A percentile compares a stretch with the other conserved stretches of the same genome.
Evolutionary conservation across 2,797 vertebrate genomes (phyloP).

Genomic region (Salmo trutta): DNA sequence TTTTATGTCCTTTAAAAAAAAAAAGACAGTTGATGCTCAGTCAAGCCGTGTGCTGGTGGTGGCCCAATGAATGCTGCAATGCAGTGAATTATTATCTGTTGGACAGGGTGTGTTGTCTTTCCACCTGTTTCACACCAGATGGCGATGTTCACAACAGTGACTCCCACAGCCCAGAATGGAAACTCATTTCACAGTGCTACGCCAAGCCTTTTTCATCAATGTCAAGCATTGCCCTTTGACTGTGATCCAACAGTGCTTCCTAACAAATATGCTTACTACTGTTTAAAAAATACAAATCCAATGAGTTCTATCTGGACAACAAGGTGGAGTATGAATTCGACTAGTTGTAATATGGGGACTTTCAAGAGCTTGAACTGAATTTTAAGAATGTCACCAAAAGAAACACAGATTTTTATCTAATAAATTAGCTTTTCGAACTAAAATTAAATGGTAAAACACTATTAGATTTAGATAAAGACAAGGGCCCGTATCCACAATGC

Average conservation of each 20-base stretch:
- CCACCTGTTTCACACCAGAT: slow-evolving; percentile 63
- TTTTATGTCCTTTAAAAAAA: slow-evolving; percentile 20
- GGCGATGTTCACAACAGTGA: slow-evolving; percentile 56
- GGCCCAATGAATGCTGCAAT: slow-evolving; percentile 71
- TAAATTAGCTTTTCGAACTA: no score
- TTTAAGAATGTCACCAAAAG: neutral
- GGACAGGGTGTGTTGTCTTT: slow-evolving; percentile 27
- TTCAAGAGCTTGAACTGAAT: neutral
- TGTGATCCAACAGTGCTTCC: slow-evolving; percentile 1
- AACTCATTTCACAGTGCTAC: slow-evolving; percentile 9
- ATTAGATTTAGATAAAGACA: neutral
- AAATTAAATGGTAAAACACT: neutral
- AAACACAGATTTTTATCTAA: no score
- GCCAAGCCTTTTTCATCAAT: slow-evolving; percentile 1
- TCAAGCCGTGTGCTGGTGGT: slow-evolving; percentile 41
- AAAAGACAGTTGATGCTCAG: slow-evolving; percentile 34
- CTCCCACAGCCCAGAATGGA: neutral
- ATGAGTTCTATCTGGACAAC: slow-evolving; percentile 12
- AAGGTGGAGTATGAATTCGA: neutral
- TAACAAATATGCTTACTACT: slow-evolving; percentile 7
- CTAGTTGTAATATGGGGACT: neutral
- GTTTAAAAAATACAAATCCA: neutral
- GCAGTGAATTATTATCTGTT: slow-evolving; percentile 66
- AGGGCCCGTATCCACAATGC: no score
- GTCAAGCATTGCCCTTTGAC: slow-evolving; percentile 2